Evolutionary conservation across 2,888 invertebrate genomes (phyloP).

Genomic region (Netelia virgata): DNA sequence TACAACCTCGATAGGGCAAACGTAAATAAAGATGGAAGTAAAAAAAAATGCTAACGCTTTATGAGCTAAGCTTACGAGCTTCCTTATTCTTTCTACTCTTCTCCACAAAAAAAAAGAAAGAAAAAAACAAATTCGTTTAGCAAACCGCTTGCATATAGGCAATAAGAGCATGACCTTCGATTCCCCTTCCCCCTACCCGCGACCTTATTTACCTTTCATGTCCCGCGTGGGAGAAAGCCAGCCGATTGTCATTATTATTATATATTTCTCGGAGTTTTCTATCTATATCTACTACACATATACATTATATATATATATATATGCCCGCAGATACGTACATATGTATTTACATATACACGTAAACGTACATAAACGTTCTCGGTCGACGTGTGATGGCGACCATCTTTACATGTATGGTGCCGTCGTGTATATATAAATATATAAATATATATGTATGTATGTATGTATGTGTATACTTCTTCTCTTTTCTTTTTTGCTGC

Average conservation of each 20-base stretch:
- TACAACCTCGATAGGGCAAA: neutral
- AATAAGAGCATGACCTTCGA: conserved; percentile 67
- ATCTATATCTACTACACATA: neutral
- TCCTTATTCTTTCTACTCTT: conserved; percentile 22
- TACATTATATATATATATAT: neutral
- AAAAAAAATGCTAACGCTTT: conserved; percentile 12
- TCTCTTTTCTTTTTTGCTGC: neutral
- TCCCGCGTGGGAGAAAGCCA: conserved; percentile 66
- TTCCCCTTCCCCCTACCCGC: conserved; percentile 30
- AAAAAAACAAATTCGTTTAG: conserved; percentile 25
- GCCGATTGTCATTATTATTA: conserved; percentile 52
- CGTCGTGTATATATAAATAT: neutral
- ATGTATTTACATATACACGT: neutral
- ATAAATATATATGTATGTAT: neutral
- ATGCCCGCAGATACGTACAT: conserved; percentile 4
- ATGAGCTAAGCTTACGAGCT: conserved; percentile 41
- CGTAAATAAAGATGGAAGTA: neutral
- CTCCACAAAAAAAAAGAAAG: too few relatives aligned
- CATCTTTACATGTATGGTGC: conserved; percentile 4
- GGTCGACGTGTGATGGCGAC: neutral
- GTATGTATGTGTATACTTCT: neutral
- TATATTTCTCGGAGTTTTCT: conserved; percentile 2
- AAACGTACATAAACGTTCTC: neutral
- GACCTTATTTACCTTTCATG: conserved; percentile 67
- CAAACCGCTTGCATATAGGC: conserved; percentile 22